phyloP scores from a whole-genome alignment of 2,888 invertebrate species.

The Corbicula japonica region DNA sequence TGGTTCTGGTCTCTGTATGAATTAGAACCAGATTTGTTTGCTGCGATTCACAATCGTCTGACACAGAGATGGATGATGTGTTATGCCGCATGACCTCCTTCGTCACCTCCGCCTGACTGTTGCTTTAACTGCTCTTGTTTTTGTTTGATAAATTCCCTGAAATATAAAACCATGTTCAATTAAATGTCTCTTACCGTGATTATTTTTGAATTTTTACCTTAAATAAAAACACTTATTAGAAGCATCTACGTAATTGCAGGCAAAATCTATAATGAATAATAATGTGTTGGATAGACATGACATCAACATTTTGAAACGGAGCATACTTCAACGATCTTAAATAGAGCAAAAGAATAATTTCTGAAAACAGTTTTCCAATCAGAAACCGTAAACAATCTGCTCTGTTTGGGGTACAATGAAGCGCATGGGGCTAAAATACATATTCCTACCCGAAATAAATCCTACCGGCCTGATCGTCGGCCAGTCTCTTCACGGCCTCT shows the following conservation, averaged over 20 bases:
- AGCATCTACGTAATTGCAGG: not conserved
- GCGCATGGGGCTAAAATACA: not conserved
- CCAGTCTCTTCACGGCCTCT: conserved; percentile 77
- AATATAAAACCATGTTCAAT: conserved; percentile 9
- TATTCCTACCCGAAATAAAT: conserved; percentile 83
- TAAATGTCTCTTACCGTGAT: not conserved
- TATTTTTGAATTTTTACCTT: not conserved
- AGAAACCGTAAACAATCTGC: not conserved
- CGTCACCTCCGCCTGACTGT: conserved; percentile 40
- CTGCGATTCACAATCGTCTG: no score
- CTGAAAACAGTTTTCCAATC: not conserved
- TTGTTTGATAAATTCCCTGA: conserved; percentile 61
- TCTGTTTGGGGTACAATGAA: not conserved
- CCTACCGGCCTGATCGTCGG: conserved; percentile 77
- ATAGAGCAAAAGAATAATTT: not conserved
- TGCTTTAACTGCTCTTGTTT: conserved; percentile 47
- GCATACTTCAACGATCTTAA: not conserved
- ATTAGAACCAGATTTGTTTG: no score
- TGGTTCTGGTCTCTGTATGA: no score
- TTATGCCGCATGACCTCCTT: conserved; percentile 12
- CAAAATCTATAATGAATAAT: not conserved
- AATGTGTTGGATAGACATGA: not conserved
- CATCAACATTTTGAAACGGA: not conserved
- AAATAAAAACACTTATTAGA: not conserved
- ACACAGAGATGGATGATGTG: conserved; percentile 8